A percentile compares a stretch with the other conserved stretches of the same genome.
Conservation (phyloP, 2,888 invertebrate genomes). For the Lottia gigantea region DNA sequence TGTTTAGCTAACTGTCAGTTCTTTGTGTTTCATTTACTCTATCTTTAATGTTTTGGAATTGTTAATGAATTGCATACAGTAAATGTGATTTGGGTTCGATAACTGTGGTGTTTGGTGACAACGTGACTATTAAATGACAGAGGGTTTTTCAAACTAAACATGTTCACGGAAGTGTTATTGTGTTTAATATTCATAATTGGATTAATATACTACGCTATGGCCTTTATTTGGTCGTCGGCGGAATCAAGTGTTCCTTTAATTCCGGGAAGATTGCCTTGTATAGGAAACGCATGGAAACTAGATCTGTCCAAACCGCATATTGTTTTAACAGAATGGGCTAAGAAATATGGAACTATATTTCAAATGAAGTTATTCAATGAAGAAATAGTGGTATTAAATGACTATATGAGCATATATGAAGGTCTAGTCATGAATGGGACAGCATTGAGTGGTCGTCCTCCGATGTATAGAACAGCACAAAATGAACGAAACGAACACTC, state of each 20-base stretch:
- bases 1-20: too few relatives aligned
- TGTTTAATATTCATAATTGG: too few relatives aligned
- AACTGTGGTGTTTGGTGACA: too few relatives aligned
- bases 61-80: too few relatives aligned
- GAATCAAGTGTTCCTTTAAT: slow-evolving; percentile 34
- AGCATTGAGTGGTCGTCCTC: slow-evolving; percentile 55
- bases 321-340: slow-evolving; percentile 43
- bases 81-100: too few relatives aligned
- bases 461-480: slow-evolving; percentile 47
- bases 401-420: slow-evolving; percentile 46
- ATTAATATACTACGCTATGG: too few relatives aligned
- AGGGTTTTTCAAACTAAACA: too few relatives aligned
- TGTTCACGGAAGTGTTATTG: too few relatives aligned
- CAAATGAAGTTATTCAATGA: slow-evolving; percentile 45
- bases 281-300: slow-evolving; percentile 42
- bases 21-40: too few relatives aligned
- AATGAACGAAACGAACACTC: slow-evolving; percentile 41
- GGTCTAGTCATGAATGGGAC: slow-evolving; percentile 47
- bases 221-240: not conserved
- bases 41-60: too few relatives aligned
- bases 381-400: slow-evolving; percentile 55
- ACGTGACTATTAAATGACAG: too few relatives aligned
- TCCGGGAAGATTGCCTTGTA: slow-evolving; percentile 37
- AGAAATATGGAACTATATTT: slow-evolving; percentile 51
- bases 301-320: slow-evolving; percentile 44